Conservation (phyloP, 2,888 invertebrate species). For the Mesorhabditis spiculigera region DNA sequence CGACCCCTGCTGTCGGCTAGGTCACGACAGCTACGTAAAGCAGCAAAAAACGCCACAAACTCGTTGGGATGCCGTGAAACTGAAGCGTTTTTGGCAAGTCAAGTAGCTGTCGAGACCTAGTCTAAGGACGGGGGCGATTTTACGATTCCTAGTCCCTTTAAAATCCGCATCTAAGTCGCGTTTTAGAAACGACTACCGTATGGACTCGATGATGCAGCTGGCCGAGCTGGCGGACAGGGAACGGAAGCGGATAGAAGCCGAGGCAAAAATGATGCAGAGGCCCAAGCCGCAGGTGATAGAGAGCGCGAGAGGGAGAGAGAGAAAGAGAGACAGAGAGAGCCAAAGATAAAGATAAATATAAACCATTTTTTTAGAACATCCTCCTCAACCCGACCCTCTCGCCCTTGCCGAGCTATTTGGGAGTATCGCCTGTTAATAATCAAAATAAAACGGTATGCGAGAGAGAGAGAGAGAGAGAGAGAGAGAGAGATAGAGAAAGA, state of each 20-base stretch:
- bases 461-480: not conserved
- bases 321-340: too few species aligned
- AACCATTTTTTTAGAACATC: not conserved
- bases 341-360: not conserved
- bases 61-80: not conserved
- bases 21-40: too few species aligned
- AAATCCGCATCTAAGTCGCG: not conserved
- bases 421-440: not conserved
- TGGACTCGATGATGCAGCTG: not conserved
- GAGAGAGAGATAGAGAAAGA: too few species aligned
- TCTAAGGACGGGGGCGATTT: too few species aligned
- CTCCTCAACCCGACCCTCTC: not conserved
- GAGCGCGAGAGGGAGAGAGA: too few species aligned
- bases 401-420: not conserved
- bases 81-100: not conserved
- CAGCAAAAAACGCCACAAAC: not conserved
- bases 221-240: not conserved
- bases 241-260: not conserved
- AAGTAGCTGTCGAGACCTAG: not conserved
- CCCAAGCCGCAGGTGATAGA: not conserved
- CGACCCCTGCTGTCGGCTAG: too few species aligned
- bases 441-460: not conserved
- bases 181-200: not conserved
- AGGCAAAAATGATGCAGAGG: not conserved
- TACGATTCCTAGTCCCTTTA: too few species aligned